A percentile compares a stretch with the other conserved stretches of the same genome.
Conservation (phyloP, 2,888 invertebrate genomes). For the Catonia carolina region DNA sequence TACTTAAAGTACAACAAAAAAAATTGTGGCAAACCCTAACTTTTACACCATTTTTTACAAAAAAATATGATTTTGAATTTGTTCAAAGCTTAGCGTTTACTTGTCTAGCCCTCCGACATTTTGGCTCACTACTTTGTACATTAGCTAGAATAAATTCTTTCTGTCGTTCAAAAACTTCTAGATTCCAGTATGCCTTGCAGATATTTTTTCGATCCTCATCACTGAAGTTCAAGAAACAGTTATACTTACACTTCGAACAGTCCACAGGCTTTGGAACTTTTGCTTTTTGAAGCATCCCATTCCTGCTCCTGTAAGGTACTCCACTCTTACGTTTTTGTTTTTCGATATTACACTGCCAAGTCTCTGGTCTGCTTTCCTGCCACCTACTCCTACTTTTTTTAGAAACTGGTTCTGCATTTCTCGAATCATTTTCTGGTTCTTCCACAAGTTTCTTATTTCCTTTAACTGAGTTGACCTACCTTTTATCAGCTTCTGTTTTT, state of each 20-base stretch:
- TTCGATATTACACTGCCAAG: neutral
- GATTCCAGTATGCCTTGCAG: neutral
- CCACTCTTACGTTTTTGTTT: neutral
- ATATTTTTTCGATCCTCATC: neutral
- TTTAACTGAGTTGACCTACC: too few relatives aligned
- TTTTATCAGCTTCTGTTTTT: too few relatives aligned
- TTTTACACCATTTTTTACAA: neutral
- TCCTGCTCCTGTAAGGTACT: neutral
- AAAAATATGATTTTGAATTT: neutral
- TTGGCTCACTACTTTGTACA: neutral
- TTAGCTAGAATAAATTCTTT: neutral
- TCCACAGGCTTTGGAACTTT: constrained; percentile 1
- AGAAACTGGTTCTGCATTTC: too few relatives aligned
- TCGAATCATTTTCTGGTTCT: too few relatives aligned
- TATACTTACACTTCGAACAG: neutral
- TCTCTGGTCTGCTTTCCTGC: neutral
- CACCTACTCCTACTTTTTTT: too few relatives aligned
- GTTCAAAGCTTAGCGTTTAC: neutral
- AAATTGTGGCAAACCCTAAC: too few relatives aligned
- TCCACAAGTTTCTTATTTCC: too few relatives aligned
- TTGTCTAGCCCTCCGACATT: neutral
- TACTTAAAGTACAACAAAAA: too few relatives aligned
- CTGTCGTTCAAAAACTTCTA: neutral
- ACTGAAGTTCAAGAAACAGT: neutral
- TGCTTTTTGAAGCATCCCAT: neutral